Conservation (phyloP, 1,140 invertebrate genomes). For the Campoletis sonorensis region DNA sequence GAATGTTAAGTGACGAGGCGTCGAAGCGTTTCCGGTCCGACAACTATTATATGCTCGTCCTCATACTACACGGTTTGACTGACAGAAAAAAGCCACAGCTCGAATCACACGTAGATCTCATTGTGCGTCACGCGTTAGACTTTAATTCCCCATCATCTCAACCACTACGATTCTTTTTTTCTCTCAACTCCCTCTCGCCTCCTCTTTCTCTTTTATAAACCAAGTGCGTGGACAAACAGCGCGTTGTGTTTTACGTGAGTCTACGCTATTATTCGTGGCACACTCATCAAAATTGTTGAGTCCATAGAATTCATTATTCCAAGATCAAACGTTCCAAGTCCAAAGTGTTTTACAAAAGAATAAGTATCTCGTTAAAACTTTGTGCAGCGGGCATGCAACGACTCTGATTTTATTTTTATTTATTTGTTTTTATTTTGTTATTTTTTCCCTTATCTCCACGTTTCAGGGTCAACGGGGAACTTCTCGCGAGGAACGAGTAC, state of each 20-base stretch:
- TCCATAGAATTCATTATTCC: not conserved
- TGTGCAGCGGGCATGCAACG: not conserved
- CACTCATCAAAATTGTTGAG: not conserved
- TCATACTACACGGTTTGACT: not conserved
- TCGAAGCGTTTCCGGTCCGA: constrained; percentile 31
- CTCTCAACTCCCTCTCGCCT: not conserved
- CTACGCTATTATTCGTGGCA: not conserved
- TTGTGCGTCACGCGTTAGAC: not conserved
- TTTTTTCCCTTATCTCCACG: not conserved
- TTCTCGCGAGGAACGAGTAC: not conserved
- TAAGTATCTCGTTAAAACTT: not conserved
- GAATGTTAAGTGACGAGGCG: constrained; percentile 40
- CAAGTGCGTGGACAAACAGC: no score
- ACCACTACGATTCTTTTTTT: not conserved
- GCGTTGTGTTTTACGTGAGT: not conserved
- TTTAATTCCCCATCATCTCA: not conserved
- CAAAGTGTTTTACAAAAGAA: not conserved
- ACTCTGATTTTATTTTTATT: no score
- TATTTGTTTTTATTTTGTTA: not conserved
- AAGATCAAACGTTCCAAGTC: not conserved
- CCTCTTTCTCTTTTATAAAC: not conserved
- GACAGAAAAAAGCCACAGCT: not conserved
- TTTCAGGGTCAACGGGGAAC: constrained; percentile 3
- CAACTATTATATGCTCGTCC: not conserved
- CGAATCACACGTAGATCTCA: not conserved